Evolutionary conservation across 2,797 vertebrate species (phyloP), one percentile per base, ranked within the genome.

Genomic region (Poliocrania exsul): DNA sequence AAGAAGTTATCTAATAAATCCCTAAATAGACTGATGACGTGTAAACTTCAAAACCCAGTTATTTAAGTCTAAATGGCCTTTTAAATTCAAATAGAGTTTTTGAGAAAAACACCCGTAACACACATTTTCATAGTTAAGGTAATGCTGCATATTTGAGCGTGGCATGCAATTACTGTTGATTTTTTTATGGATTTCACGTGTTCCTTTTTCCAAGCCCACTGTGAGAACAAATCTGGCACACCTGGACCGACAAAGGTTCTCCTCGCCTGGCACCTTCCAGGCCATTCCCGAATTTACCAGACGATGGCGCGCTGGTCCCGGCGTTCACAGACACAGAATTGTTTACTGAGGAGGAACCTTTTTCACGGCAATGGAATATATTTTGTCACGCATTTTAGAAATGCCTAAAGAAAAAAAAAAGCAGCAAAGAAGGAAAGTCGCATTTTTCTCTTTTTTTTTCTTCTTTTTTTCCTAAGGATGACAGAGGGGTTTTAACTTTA

Each of bases 261-360:
- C 9, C 8, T 7, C 16, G 23, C 4, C 23, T 0, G 58, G 2
- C 44, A 38, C 18, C 2, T 25, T 10, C 11, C 13, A 5, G 38
- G 54, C 50, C 16, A 6, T 86, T 84, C 71, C 57, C 13, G 5
- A 21, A 5, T 26, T 35, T 6, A 20, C 93, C 97, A 90, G 80
- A 2, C 88, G 97, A 56, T 85, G 96, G 95, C 35, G 90, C 80
- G 2, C 6, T 35, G 56, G 44, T 24, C 70, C 53, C 53, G 40
- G 37, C 17, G 10, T 8, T 42, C 46, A 14, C n/a, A 5, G 46
- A 11, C 20, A 15, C 15, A 16, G 13, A 38, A 29, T 0, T 6
- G 9, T 0, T n/a, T 0, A 2, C 28, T 0, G 8, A 3, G 19
- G 2, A 0, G 6, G 33, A 18, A 17, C 40, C 35, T 31, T 8